Evolutionary conservation across 2,113 vertebrate genomes (phyloP), one percentile per base, ranked within the genome.

Genomic region (Brachyistius frenatus): DNA sequence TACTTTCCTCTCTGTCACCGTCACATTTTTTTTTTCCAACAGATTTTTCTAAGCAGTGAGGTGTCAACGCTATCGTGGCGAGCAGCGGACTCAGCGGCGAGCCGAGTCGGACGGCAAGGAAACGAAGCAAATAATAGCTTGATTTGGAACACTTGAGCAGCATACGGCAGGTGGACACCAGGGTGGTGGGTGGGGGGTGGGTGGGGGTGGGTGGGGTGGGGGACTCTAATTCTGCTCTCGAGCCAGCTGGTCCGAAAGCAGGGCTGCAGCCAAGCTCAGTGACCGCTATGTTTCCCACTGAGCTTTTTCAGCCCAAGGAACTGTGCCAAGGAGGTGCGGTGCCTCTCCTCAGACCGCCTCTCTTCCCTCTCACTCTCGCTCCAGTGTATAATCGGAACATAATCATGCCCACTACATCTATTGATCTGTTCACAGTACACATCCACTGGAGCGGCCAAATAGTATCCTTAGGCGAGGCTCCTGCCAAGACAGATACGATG

Each of bases 51-150:
- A 5, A 49, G 55, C 32, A 56, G 66, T 32, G 13, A 74, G 14
- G 67, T 66, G 64, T 69, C 50, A 63, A 23, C 41, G 61, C 60
- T 16, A 71, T 5, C 15, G 8, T 56, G 57, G 66, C 37, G 61
- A 78, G 72, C 66, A 53, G 68, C 81, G 73, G 91, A 86, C 82
- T 88, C 36, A 5, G 54, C 72, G 55, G 60, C 84, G 78, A 80
- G 84, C 77, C 54, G 80, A 88, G 83, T 89, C 75, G 78, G 83
- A 78, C 66, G 75, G 82, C 60, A 69, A 82, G 88, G 76, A 91
- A 91, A 93, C 89, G 77, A 91, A 88, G 81, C 90, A 89, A 85
- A 89, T 89, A 89, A 89, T 83, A 73, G 80, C 75, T 81, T 81
- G 87, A 86, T 90, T 90, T 93, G 88, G 87, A 87, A 81, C 78